Evolutionary conservation across 2,888 invertebrate genomes (phyloP).

Genomic region (Nephrotoma appendiculata): DNA sequence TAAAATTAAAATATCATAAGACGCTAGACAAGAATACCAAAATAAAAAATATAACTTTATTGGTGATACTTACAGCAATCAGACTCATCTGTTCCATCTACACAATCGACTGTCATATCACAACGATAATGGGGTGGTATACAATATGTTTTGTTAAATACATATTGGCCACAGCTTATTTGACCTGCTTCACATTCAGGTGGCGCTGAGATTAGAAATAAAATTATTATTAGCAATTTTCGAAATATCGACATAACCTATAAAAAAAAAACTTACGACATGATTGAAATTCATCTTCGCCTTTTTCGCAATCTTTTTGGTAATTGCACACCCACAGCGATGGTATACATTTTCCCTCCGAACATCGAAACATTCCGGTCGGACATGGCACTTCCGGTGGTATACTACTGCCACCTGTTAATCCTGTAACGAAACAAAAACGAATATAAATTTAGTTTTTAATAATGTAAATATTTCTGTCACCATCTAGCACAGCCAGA

Average conservation of each 20-base stretch:
- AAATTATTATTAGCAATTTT: neutral
- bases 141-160: constrained; percentile 92
- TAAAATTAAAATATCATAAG: constrained; percentile 3
- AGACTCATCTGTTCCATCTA: constrained; percentile 88
- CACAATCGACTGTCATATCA: constrained; percentile 90
- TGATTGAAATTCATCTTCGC: constrained; percentile 78
- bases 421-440: neutral
- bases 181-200: constrained; percentile 88
- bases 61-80: constrained; percentile 73
- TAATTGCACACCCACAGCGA: constrained; percentile 83
- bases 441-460: neutral
- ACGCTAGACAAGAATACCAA: neutral
- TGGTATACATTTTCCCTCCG: constrained; percentile 78
- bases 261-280: constrained; percentile 59
- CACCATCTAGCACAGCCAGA: neutral
- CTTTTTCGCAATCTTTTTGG: constrained; percentile 85
- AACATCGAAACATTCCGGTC: constrained; percentile 65
- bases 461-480: neutral
- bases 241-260: too few relatives aligned
- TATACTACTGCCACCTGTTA: constrained; percentile 17
- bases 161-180: constrained; percentile 83
- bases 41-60: constrained; percentile 7
- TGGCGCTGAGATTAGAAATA: constrained; percentile 51
- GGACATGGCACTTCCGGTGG: constrained; percentile 40
- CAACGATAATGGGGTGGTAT: constrained; percentile 86